Base-by-base conservation (phyloP, 2,888 invertebrate genomes). In the Sycophila texana region DNA sequence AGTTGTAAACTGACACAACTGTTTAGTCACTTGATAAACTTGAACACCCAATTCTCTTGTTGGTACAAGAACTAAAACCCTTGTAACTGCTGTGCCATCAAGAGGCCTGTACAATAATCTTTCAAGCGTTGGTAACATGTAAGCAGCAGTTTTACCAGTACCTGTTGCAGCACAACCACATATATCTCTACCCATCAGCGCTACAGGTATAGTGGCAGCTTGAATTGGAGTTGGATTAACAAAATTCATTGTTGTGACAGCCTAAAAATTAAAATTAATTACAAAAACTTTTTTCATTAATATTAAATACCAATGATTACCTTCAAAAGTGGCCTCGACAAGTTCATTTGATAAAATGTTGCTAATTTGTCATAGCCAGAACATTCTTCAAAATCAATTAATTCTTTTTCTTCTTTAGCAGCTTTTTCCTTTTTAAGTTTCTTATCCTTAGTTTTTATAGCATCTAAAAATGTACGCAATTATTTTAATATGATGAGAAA, bases 91-190 rank as follows among this genome's bases (percentile, higher is more conserved):
- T 87, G 92, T 92, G 85, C 91, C 94, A 49, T 94, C 93, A 53
- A 94, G 92, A 0, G 98, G 96, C 84, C 96, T 94, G 90, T 96
- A 99, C 14, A 99, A 91, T 81, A 99, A 92, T 82, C 99, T 93
- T 91, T 99, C 99, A 73, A 99, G 89, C 1, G 98, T 98, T 0
- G 99, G 99, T 84, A 99, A 91, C 97, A 99, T 99, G 90, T 99
- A 99, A 0, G 99, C 99, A 0, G 98, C 98, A 0, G 99, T 99
- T 93, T 99, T 99, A 74, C 99, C 99, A 10, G 97, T 96, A 72
- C 99, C 99, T 0, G 99, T 99, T 0, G 99, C 98, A 47, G 99
- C 99, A 92, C 99, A 99, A 13, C 98, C 99, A 91, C 99, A 99
- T 84, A 99, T 95, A 91, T 99, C 99, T 85, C 96, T 94, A 18